phyloP scores from a whole-genome alignment of 2,113 vertebrate genomes.

The Eubucco bourcierii region DNA sequence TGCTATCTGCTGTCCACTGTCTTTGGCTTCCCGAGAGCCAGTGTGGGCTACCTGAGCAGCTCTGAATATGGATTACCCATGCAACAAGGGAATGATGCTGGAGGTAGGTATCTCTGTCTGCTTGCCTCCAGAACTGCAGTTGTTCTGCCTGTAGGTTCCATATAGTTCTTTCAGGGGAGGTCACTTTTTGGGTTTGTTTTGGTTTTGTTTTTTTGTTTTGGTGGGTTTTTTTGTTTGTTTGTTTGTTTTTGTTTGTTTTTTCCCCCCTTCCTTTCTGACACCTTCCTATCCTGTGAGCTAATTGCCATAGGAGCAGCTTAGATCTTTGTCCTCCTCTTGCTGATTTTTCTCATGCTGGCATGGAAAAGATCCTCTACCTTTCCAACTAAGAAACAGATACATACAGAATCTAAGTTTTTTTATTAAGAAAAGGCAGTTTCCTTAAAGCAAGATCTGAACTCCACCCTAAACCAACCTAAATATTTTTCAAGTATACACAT shows the following conservation, averaged over 20 bases:
- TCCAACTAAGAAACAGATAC: background rate
- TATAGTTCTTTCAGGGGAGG: background rate
- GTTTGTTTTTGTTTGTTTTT: no score
- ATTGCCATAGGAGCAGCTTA: background rate
- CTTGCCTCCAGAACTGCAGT: background rate
- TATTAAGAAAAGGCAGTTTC: background rate
- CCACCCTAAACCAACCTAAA: background rate
- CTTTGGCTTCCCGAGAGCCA: background rate
- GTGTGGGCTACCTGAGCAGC: background rate
- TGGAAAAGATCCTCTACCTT: rapidly evolving
- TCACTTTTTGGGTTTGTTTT: no score
- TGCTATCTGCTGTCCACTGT: background rate
- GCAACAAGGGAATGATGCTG: background rate
- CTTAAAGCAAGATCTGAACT: background rate
- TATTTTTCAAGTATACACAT: background rate
- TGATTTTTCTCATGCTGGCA: background rate
- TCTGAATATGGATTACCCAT: background rate
- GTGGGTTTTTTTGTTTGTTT: no score
- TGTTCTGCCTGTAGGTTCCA: background rate
- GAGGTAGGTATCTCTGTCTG: background rate
- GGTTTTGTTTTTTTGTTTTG: no score
- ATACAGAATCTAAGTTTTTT: background rate
- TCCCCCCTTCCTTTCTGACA: background rate
- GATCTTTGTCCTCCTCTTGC: background rate
- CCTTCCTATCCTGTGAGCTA: background rate